These are phyloP conservation scores for Zaprionus taronus DNA, from an alignment of 1,140 invertebrate species.

Conservation along the genomic window DNA sequence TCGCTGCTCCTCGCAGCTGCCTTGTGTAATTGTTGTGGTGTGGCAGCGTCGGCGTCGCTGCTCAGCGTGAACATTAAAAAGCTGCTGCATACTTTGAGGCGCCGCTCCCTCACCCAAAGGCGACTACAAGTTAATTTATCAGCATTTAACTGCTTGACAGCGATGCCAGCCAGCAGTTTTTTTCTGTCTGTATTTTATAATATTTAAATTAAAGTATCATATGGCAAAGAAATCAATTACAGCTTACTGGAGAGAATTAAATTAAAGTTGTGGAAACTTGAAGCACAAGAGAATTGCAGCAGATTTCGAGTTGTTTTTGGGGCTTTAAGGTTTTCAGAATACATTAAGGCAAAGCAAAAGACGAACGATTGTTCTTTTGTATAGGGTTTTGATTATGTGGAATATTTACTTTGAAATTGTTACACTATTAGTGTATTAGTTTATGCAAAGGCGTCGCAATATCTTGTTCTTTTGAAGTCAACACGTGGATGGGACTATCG, in stretches of 20 bases:
- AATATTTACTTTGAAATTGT: no score
- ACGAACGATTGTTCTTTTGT: no score
- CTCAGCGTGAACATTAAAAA: constrained; percentile 66
- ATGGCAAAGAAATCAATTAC: constrained; percentile 37
- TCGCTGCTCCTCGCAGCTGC: constrained; percentile 51
- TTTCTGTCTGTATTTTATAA: neutral
- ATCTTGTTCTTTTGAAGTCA: no score
- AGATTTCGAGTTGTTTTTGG: no score
- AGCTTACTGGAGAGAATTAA: neutral
- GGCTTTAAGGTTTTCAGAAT: no score
- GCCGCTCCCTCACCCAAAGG: constrained; percentile 11
- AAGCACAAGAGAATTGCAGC: neutral
- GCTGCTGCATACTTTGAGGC: constrained; percentile 60
- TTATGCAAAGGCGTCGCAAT: no score
- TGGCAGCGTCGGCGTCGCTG: constrained; percentile 11
- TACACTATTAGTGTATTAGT: no score
- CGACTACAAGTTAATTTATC: constrained; percentile 77
- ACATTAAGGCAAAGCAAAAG: no score
- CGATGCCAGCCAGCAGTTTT: constrained; percentile 31
- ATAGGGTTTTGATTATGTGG: no score
- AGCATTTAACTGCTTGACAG: constrained; percentile 78
- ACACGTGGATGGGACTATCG: no score
- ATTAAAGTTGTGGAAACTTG: neutral
- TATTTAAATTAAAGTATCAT: constrained; percentile 57
- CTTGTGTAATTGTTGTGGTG: constrained; percentile 75